phyloP scores from a whole-genome alignment of 2,888 invertebrate genomes.

The Sarcophaga carnaria region DNA sequence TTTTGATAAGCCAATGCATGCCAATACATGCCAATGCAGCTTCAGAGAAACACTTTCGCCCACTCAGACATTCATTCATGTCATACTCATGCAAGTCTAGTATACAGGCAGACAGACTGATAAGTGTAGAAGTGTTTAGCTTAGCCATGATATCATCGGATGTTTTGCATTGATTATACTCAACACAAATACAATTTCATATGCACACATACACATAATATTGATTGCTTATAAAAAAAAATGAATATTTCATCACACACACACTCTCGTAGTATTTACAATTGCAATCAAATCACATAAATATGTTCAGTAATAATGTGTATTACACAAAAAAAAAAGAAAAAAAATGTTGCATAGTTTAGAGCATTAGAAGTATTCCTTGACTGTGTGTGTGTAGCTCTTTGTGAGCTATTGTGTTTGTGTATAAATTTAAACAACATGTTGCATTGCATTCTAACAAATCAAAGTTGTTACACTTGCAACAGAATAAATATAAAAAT shows the following conservation, averaged over 20 bases:
- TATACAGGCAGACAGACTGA: background rate
- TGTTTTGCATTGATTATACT: conserved; percentile 40
- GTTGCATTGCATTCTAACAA: conserved; percentile 46
- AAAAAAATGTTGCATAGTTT: background rate
- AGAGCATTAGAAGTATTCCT: background rate
- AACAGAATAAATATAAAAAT: background rate
- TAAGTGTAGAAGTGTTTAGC: background rate
- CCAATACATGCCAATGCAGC: background rate
- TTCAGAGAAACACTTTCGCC: background rate
- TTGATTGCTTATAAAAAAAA: background rate
- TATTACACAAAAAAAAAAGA: background rate
- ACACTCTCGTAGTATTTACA: background rate
- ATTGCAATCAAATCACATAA: background rate
- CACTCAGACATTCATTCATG: background rate
- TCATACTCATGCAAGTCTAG: background rate
- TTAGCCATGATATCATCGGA: conserved; percentile 38
- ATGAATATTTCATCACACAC: background rate
- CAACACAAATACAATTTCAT: background rate
- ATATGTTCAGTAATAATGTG: background rate
- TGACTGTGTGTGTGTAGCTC: background rate
- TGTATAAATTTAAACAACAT: conserved; percentile 29
- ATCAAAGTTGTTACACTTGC: conserved; percentile 30
- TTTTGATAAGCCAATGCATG: conserved; percentile 1
- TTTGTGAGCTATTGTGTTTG: background rate
- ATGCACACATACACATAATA: background rate